These are phyloP conservation scores for Amblyjoppa fuscipennis DNA, from an alignment of 2,888 invertebrate species.

Conservation along the genomic window DNA sequence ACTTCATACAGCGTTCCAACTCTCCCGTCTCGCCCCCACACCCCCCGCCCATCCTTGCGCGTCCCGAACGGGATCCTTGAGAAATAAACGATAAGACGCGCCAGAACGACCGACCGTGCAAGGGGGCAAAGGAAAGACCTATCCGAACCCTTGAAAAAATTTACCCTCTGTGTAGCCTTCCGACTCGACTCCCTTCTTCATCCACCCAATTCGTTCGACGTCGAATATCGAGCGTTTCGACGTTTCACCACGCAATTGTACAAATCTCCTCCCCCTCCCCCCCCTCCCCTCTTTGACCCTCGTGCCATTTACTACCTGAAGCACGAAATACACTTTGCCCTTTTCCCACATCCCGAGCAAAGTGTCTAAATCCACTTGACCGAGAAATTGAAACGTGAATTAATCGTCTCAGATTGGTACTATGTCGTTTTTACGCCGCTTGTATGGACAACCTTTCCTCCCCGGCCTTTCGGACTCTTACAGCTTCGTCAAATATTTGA, in stretches of 20 bases:
- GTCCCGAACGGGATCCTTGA: conserved; percentile 57
- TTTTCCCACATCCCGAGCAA: background rate
- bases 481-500: conserved; percentile 53
- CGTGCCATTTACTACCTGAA: conserved; percentile 15
- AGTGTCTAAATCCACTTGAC: conserved; percentile 26
- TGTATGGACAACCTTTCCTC: conserved; percentile 13
- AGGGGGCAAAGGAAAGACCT: conserved; percentile 9
- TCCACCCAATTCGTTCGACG: conserved; percentile 38
- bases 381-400: conserved; percentile 9
- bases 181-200: conserved; percentile 15
- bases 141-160: background rate
- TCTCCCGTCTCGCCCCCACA: conserved; percentile 22
- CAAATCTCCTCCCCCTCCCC: background rate
- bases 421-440: background rate
- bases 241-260: conserved; percentile 59
- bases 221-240: conserved; percentile 69
- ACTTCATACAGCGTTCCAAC: background rate
- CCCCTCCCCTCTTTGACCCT: conserved; percentile 15
- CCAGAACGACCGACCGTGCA: conserved; percentile 5
- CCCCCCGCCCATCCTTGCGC: background rate
- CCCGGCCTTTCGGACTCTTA: background rate
- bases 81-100: conserved; percentile 53
- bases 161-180: conserved; percentile 30
- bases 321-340: conserved; percentile 49
- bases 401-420: conserved; percentile 14